A percentile compares a stretch with the other conserved stretches of the same genome.
Conservation (phyloP, 2,113 vertebrate species). For the Guaruba guarouba region DNA sequence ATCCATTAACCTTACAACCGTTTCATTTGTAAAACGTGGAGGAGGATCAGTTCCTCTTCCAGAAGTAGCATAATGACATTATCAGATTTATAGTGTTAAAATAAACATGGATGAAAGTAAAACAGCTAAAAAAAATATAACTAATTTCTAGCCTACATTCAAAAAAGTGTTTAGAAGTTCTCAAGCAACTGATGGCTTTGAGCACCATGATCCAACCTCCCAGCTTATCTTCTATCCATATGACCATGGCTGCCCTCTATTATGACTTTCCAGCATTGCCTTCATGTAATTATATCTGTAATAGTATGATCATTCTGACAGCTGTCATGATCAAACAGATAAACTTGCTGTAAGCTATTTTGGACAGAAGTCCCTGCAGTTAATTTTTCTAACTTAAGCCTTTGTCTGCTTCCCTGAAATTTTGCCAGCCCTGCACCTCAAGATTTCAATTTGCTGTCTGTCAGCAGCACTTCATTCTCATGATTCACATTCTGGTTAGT, state of each 20-base stretch:
- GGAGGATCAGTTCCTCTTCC: neutral
- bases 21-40: neutral
- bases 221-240: neutral
- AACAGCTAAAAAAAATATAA: neutral
- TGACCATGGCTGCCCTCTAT: neutral
- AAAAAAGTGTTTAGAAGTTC: neutral
- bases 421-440: conserved; percentile 26
- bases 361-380: neutral
- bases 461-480: conserved; percentile 4
- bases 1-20: neutral
- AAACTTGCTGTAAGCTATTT: neutral
- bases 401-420: conserved; percentile 43
- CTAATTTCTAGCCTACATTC: neutral
- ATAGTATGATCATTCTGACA: neutral
- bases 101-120: neutral
- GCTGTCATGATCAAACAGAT: neutral
- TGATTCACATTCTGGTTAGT: neutral
- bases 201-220: neutral
- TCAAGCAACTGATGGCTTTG: neutral
- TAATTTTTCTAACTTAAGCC: neutral
- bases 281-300: neutral
- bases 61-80: neutral
- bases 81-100: neutral
- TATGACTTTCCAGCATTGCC: neutral
- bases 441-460: conserved; percentile 38